A percentile compares a stretch with the other conserved stretches of the same genome.
Evolutionary conservation across 2,113 vertebrate genomes (phyloP).

Genomic region (Eurystomus gularis): DNA sequence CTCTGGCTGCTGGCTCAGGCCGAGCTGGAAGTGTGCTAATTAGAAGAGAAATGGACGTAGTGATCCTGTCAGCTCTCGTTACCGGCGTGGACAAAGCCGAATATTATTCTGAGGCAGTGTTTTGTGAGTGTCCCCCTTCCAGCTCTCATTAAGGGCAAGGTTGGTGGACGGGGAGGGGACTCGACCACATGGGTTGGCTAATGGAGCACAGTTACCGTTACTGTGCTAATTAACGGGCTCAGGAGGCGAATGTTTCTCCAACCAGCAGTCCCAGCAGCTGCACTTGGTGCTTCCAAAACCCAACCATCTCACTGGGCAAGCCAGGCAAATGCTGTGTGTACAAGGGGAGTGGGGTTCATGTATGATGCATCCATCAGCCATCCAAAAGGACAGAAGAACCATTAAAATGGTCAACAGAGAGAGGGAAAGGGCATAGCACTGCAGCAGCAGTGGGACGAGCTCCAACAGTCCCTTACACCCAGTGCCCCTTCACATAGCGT

Average conservation of each 20-base stretch:
- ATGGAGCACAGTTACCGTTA: slow-evolving; percentile 73
- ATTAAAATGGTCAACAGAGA: neutral
- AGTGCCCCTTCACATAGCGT: neutral
- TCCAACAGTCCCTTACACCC: neutral
- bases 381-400: neutral
- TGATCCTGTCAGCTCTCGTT: slow-evolving; percentile 96
- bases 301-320: neutral
- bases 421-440: neutral
- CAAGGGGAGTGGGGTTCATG: accelerated
- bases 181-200: slow-evolving; percentile 73
- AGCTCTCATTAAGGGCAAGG: slow-evolving; percentile 90
- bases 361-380: neutral
- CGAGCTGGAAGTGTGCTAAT: slow-evolving; percentile 96
- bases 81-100: slow-evolving; percentile 88
- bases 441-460: neutral
- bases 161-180: slow-evolving; percentile 68
- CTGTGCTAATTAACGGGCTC: slow-evolving; percentile 80
- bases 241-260: slow-evolving; percentile 61
- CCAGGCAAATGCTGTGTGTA: neutral
- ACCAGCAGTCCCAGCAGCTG: slow-evolving; percentile 40
- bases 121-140: slow-evolving; percentile 89
- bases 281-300: slow-evolving; percentile 63
- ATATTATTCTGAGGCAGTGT: slow-evolving; percentile 98
- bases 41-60: slow-evolving; percentile 96
- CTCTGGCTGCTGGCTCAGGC: slow-evolving; percentile 84